Conservation (phyloP, 1,140 invertebrate species). For the Arctopsyche grandis region DNA sequence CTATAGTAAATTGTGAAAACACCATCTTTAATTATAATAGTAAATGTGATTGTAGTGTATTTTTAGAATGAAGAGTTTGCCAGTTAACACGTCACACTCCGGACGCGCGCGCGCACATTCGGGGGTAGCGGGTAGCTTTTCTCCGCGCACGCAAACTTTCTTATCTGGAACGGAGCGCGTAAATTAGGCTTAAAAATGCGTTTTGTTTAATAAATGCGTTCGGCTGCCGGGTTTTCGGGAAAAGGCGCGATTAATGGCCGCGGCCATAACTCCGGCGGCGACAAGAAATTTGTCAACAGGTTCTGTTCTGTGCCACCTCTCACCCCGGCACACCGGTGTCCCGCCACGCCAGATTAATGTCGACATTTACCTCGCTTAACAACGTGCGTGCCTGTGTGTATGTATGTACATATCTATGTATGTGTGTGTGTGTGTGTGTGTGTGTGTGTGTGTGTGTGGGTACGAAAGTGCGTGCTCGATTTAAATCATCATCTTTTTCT, state of each 20-base stretch:
- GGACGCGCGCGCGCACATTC: not conserved
- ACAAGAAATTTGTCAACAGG: conserved; percentile 53
- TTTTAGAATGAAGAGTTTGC: not conserved
- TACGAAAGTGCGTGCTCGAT: not conserved
- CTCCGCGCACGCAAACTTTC: not conserved
- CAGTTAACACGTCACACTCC: not conserved
- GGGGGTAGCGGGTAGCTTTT: not conserved
- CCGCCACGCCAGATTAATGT: conserved; percentile 24
- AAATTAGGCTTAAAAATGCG: conserved; percentile 32
- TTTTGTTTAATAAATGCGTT: conserved; percentile 29
- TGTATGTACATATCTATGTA: not conserved
- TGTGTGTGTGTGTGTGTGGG: not conserved
- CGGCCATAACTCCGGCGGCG: conserved; percentile 43
- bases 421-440: too few relatives aligned
- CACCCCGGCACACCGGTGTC: not conserved
- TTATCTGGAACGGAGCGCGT: not conserved
- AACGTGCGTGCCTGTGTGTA: not conserved
- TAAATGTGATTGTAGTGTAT: too few relatives aligned
- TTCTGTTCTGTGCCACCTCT: conserved; percentile 27
- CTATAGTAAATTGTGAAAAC: too few relatives aligned
- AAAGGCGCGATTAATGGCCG: conserved; percentile 14
- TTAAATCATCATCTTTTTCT: too few relatives aligned
- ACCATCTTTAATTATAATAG: too few relatives aligned
- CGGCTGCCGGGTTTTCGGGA: conserved; percentile 3
- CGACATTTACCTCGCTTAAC: conserved; percentile 26